phyloP scores from a whole-genome alignment of 1,140 invertebrate genomes.

The Drosophila lowei region DNA sequence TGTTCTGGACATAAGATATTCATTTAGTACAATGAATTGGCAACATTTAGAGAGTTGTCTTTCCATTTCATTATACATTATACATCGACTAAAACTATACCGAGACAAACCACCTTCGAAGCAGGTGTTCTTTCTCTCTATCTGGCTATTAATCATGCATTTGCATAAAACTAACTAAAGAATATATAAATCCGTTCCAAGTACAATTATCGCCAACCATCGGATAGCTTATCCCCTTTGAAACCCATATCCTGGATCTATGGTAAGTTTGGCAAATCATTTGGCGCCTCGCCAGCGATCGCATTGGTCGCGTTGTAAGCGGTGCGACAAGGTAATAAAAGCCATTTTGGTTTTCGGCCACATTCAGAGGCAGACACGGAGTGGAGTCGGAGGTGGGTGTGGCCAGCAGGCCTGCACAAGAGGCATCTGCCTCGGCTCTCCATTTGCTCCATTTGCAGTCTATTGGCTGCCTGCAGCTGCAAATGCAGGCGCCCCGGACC shows the following conservation, averaged over 20 bases:
- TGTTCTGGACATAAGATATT: constrained; percentile 2
- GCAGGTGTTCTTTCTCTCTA: no score
- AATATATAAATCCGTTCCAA: no score
- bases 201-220: no score
- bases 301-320: constrained; percentile 47
- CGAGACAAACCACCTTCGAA: no score
- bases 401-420: constrained; percentile 54
- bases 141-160: no score
- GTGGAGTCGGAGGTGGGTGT: constrained; percentile 60
- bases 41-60: no score
- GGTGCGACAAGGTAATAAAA: constrained; percentile 69
- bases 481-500: constrained; percentile 66
- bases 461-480: constrained; percentile 62
- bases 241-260: neutral
- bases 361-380: constrained; percentile 11
- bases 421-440: constrained; percentile 59
- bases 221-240: neutral
- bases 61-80: no score
- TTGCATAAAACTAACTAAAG: no score
- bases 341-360: constrained; percentile 68
- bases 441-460: constrained; percentile 80
- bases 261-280: constrained; percentile 39
- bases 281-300: constrained; percentile 42
- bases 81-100: no score
- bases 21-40: no score